A percentile compares a stretch with the other conserved stretches of the same genome.
phyloP scores from a whole-genome alignment of 2,888 invertebrate genomes.

The Lysandra coridon region DNA sequence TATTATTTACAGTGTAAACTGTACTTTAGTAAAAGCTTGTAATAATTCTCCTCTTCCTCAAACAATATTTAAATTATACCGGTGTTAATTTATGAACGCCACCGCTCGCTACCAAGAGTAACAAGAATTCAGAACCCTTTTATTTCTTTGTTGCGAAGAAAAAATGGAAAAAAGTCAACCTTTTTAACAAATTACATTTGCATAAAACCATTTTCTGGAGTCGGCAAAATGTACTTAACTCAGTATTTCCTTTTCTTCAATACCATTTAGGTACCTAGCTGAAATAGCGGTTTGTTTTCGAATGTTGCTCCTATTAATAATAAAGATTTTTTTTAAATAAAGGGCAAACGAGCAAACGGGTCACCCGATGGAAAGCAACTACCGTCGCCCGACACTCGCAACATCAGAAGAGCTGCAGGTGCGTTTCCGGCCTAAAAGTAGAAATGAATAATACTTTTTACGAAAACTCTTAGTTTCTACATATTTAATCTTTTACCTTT shows the following conservation, averaged over 20 bases:
- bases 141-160: background rate
- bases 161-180: background rate
- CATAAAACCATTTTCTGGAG: slow-evolving; percentile 25
- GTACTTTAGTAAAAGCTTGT: background rate
- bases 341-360: too few species aligned
- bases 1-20: background rate
- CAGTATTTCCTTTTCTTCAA: background rate
- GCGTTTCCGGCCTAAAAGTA: too few species aligned
- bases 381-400: too few species aligned
- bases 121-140: background rate
- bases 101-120: background rate
- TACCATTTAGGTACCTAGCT: too few species aligned
- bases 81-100: background rate
- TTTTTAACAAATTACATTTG: slow-evolving; percentile 29
- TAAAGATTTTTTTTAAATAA: too few species aligned
- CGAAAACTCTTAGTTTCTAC: too few species aligned
- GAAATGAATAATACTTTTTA: too few species aligned
- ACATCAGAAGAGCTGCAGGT: too few species aligned
- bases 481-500: too few species aligned
- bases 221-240: background rate
- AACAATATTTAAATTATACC: background rate
- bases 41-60: background rate
- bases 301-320: too few species aligned
- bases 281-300: too few species aligned
- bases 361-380: too few species aligned